Evolutionary conservation across 2,888 invertebrate genomes (phyloP).

Genomic region (Reticulitermes lucifugus): DNA sequence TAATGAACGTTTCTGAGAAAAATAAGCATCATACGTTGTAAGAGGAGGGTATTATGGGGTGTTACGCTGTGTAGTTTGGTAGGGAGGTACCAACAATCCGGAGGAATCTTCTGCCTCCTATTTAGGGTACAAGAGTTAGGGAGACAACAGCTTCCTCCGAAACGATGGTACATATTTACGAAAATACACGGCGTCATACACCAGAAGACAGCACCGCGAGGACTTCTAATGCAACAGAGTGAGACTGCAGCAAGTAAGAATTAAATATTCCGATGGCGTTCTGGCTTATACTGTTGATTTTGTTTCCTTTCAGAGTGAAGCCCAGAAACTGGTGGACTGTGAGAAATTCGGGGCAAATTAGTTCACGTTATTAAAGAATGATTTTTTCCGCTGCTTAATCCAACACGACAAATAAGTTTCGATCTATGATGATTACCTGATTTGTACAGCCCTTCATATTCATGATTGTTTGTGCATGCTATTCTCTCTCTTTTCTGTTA

Average conservation of each 20-base stretch:
- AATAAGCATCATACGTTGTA: background rate
- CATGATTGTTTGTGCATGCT: background rate
- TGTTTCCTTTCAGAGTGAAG: constrained; percentile 49
- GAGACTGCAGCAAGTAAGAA: background rate
- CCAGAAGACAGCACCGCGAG: too few species aligned
- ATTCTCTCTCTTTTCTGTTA: background rate
- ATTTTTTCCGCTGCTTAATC: background rate
- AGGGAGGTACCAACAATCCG: too few species aligned
- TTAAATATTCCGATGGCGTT: background rate
- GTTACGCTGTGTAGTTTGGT: too few species aligned
- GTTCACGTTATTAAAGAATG: background rate
- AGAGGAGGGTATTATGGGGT: background rate
- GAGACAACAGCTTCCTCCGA: too few species aligned
- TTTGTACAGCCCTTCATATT: background rate
- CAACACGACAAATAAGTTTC: background rate
- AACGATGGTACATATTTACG: too few species aligned
- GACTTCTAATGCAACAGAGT: background rate
- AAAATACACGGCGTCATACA: too few species aligned
- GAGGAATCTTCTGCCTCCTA: too few species aligned
- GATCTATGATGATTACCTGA: background rate
- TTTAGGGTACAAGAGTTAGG: too few species aligned
- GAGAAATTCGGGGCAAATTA: constrained; percentile 46
- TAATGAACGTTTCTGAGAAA: background rate
- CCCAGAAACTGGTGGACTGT: constrained; percentile 49
- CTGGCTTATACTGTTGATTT: background rate